Percentiles rank a stretch among this genome's conserved stretches.
phyloP scores from a whole-genome alignment of 1,140 invertebrate genomes.

The Philopotamus ludificatus region DNA sequence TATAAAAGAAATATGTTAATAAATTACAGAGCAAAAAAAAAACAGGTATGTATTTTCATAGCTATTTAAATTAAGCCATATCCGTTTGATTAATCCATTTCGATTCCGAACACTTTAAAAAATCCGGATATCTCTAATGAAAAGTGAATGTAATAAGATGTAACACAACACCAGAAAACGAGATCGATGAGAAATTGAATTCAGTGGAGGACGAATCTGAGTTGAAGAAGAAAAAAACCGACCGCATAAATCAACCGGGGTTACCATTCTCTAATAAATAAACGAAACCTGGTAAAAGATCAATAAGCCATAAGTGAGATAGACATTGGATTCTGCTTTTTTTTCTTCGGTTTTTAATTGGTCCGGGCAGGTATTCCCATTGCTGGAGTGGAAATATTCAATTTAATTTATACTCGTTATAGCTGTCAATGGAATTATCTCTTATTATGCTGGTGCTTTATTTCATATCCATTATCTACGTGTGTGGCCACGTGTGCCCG shows the following conservation, averaged over 20 bases:
- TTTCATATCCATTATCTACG: slow-evolving; percentile 35
- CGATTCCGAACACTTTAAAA: neutral
- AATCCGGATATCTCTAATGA: slow-evolving; percentile 7
- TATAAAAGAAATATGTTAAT: no score
- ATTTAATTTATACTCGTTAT: slow-evolving; percentile 39
- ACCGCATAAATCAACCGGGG: slow-evolving; percentile 19
- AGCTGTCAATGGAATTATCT: slow-evolving; percentile 37
- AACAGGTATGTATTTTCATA: neutral
- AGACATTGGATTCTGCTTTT: no score
- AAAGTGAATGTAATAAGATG: slow-evolving; percentile 24
- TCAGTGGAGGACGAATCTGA: neutral
- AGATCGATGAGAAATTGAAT: slow-evolving; percentile 6
- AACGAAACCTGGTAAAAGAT: slow-evolving; percentile 10
- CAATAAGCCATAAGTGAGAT: slow-evolving; percentile 5
- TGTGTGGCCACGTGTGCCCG: slow-evolving; percentile 34
- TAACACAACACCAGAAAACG: slow-evolving; percentile 20
- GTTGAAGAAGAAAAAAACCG: slow-evolving; percentile 1
- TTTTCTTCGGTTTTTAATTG: slow-evolving; percentile 40
- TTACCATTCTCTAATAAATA: slow-evolving; percentile 2
- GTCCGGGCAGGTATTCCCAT: slow-evolving; percentile 25
- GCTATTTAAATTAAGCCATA: slow-evolving; percentile 17
- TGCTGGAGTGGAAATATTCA: slow-evolving; percentile 29
- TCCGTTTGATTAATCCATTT: slow-evolving; percentile 13
- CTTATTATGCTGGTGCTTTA: slow-evolving; percentile 39
- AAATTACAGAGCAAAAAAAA: neutral